Conservation (phyloP, 2,888 invertebrate species). For the Sphecodes monilicornis region DNA sequence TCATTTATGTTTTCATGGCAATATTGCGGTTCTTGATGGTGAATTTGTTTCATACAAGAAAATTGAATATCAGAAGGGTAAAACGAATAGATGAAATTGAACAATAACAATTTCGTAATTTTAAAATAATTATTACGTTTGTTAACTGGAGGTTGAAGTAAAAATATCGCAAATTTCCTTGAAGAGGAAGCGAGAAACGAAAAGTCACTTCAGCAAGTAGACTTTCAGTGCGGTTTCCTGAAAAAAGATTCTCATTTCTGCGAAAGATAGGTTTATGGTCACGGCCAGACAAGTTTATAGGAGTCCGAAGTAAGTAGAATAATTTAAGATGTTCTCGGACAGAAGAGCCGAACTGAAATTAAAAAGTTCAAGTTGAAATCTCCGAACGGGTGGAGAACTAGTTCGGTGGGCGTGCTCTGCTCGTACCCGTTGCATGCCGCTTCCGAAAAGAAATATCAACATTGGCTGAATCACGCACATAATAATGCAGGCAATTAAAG, state of each 20-base stretch:
- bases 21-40: no score
- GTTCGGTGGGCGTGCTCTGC: not conserved
- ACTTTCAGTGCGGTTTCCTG: not conserved
- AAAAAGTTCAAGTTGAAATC: not conserved
- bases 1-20: no score
- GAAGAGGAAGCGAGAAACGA: not conserved
- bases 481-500: conserved; percentile 38
- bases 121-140: not conserved
- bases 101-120: no score
- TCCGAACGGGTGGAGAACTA: not conserved
- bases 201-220: not conserved
- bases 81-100: no score
- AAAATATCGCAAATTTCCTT: not conserved
- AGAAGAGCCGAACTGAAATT: not conserved
- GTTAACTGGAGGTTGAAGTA: not conserved
- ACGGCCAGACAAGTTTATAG: not conserved
- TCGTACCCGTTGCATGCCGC: not conserved
- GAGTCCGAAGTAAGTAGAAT: not conserved
- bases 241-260: conserved; percentile 7
- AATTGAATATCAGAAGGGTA: no score
- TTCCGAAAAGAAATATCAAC: not conserved
- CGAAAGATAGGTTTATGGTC: not conserved
- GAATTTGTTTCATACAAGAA: no score
- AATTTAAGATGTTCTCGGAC: not conserved
- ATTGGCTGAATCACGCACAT: not conserved